Base-by-base conservation (phyloP, 2,113 vertebrate species). In the Arvicanthis niloticus region DNA sequence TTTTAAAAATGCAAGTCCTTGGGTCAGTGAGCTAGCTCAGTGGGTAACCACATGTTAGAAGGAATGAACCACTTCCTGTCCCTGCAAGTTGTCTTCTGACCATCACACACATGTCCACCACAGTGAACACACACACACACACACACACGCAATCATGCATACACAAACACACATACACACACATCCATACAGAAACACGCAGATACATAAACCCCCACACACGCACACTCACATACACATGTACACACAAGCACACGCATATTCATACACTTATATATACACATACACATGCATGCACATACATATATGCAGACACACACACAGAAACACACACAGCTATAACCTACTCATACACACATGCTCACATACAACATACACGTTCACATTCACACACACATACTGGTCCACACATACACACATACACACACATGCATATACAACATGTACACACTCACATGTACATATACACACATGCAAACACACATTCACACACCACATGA, bases 401-500 rank as follows among this genome's bases (percentile, higher is more conserved):
- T 68, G 4, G 34, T 12, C 1, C 26, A 34, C 31, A 31, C 26
- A 31, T 7, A 42, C 72, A 75, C 0, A 10, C 21, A 24, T 10
- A 37, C 19, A 73, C 37, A 9, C n/a, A 21, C 2, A 17, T 2
- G 7, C 7, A 73, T 19, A 10, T 1, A 73, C 8, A 40, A 73
- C 8, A 40, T 12, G 7, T 19, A 73, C n/a, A 40, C 8, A 72
- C 13, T 60, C 34, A 8, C 45, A 34, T 7, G 10, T 8, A 60
- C 58, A 58, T 5, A 60, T 22, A 62, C 22, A 22, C 60, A 60
- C 24, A 29, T 3, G 29, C 62, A 65, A 9, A 75, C 73, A 40
- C 1, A 2, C 17, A 21, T 1, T 24, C 21, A 42, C 17, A 40
- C 21, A 42, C n/a, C n/a, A n/a, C n/a, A n/a, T n/a, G n/a, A n/a